These are phyloP conservation scores for Mobula hypostoma DNA, from an alignment of 2,113 vertebrate genomes.

Conservation along the genomic window DNA sequence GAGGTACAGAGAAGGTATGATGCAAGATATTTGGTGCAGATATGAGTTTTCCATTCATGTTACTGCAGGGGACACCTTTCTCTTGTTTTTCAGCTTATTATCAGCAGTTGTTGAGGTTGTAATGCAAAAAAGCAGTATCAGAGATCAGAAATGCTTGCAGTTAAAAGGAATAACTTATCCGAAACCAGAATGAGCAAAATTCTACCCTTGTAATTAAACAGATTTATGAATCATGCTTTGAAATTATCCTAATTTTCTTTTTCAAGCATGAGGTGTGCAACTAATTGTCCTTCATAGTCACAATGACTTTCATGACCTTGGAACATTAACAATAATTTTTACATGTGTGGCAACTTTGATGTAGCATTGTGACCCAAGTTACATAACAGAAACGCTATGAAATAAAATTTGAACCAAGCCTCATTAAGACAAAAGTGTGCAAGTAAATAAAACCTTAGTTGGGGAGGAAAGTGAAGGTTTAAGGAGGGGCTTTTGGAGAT, in stretches of 20 bases:
- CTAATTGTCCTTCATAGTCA: background rate
- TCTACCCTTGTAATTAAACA: background rate
- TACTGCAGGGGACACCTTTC: background rate
- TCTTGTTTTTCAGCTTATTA: background rate
- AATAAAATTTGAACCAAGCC: no score
- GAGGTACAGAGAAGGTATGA: background rate
- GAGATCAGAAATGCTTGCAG: background rate
- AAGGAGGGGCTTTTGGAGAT: no score
- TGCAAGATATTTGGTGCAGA: background rate
- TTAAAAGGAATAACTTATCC: background rate
- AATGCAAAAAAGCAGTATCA: background rate
- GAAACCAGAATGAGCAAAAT: background rate
- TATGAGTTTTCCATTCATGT: background rate
- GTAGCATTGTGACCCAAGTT: no score
- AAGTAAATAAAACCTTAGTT: no score
- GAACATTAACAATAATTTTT: no score
- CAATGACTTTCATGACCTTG: background rate
- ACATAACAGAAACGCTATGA: no score
- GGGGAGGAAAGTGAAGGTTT: no score
- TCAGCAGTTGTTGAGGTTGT: background rate
- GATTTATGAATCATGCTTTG: background rate
- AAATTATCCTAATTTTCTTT: background rate
- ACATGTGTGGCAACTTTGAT: no score
- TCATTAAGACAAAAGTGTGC: no score
- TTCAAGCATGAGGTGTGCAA: background rate